These are phyloP conservation scores for Heliconius ethilla DNA, from an alignment of 2,888 invertebrate genomes.

Conservation along the genomic window DNA sequence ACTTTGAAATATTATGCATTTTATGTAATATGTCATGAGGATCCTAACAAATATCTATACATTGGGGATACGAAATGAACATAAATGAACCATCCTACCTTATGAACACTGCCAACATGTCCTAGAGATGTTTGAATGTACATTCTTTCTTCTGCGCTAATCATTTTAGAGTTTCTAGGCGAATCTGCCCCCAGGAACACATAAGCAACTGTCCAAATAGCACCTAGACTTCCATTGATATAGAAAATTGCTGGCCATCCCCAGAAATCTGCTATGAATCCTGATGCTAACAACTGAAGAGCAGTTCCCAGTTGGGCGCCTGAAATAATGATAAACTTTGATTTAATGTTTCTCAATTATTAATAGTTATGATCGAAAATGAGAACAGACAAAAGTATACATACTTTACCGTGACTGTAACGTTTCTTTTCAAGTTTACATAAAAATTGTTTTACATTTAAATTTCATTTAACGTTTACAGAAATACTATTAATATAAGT, in stretches of 20 bases:
- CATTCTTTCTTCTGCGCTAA: constrained; percentile 83
- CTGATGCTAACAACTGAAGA: constrained; percentile 78
- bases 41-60: background rate
- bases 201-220: constrained; percentile 81
- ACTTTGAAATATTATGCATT: background rate
- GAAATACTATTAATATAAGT: background rate
- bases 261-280: constrained; percentile 64
- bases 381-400: too few relatives aligned
- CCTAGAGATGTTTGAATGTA: constrained; percentile 84
- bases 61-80: background rate
- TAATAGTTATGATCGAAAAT: background rate
- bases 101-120: constrained; percentile 58
- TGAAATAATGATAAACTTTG: constrained; percentile 48
- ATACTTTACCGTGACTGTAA: too few relatives aligned
- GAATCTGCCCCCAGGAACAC: constrained; percentile 84
- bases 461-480: background rate
- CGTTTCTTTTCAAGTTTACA: background rate
- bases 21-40: background rate
- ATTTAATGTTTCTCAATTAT: background rate
- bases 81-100: constrained; percentile 48
- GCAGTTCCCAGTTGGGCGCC: constrained; percentile 83
- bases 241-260: constrained; percentile 88
- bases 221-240: constrained; percentile 77
- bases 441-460: background rate
- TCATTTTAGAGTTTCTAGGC: constrained; percentile 82